phyloP scores from a whole-genome alignment of 2,888 invertebrate genomes.

The Drosophila rellima region DNA sequence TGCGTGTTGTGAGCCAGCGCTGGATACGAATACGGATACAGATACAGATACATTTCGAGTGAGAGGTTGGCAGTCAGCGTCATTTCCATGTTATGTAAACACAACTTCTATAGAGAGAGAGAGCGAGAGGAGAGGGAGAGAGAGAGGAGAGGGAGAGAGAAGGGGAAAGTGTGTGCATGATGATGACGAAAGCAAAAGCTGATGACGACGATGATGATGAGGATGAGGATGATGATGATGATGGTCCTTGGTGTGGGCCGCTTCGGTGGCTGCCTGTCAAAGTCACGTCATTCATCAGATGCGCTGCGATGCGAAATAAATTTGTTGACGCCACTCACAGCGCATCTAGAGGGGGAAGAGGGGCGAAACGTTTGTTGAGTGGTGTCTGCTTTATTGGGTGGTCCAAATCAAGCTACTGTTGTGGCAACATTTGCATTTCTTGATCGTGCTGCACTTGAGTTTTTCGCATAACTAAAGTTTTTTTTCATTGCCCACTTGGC shows the following conservation, averaged over 20 bases:
- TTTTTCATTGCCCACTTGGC: constrained; percentile 27
- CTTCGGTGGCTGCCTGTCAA: constrained; percentile 38
- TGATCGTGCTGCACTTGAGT: constrained; percentile 31
- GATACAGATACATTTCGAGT: constrained; percentile 25
- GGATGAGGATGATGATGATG: constrained; percentile 23
- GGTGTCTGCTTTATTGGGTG: constrained; percentile 32
- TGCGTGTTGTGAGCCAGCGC: constrained; percentile 55
- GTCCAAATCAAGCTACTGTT: constrained; percentile 29
- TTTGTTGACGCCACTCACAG: constrained; percentile 69
- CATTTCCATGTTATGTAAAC: constrained; percentile 72
- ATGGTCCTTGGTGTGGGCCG: constrained; percentile 25
- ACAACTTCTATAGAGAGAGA: constrained; percentile 22
- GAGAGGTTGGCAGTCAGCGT: constrained; percentile 40
- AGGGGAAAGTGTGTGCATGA: not conserved
- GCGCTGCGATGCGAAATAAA: constrained; percentile 71
- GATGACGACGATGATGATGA: constrained; percentile 26
- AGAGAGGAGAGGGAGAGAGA: no score
- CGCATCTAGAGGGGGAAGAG: constrained; percentile 39
- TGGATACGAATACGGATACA: constrained; percentile 23
- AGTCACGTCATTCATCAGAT: constrained; percentile 75
- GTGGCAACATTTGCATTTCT: constrained; percentile 41
- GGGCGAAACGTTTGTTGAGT: constrained; percentile 12
- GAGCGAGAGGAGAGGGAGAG: not conserved
- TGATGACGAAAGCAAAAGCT: constrained; percentile 51
- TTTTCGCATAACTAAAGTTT: constrained; percentile 42